Conservation (phyloP, 1,140 invertebrate genomes). For the Drusus annulatus region DNA sequence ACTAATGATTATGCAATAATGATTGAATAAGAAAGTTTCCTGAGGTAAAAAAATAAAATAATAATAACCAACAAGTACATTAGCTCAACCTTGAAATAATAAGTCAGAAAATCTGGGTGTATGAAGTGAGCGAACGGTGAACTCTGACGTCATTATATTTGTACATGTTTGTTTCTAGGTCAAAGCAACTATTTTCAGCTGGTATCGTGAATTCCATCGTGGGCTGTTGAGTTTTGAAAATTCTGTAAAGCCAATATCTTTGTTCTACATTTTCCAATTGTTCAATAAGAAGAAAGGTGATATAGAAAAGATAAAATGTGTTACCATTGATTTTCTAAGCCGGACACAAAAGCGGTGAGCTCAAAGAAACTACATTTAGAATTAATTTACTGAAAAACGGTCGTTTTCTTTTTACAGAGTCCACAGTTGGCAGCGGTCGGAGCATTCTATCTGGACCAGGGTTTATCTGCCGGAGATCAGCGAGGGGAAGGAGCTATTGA, state of each 20-base stretch:
- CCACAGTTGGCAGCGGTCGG: not conserved
- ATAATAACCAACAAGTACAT: no score
- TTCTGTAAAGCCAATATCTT: no score
- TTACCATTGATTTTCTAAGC: not conserved
- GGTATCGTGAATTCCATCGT: no score
- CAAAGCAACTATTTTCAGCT: no score
- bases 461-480: slow-evolving; percentile 39
- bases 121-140: not conserved
- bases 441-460: not conserved
- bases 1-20: no score
- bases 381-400: slow-evolving; percentile 11
- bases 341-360: not conserved
- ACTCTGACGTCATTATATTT: not conserved
- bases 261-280: no score
- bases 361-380: slow-evolving; percentile 29
- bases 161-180: no score
- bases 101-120: no score
- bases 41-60: no score
- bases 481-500: slow-evolving; percentile 25
- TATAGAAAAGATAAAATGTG: not conserved
- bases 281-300: not conserved
- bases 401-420: not conserved
- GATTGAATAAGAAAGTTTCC: no score
- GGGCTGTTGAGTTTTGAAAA: no score
- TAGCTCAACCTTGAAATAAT: no score